Evolutionary conservation across 1,140 invertebrate species (phyloP), one percentile per base, ranked within the genome.

Genomic region (Brachionus sp.): DNA sequence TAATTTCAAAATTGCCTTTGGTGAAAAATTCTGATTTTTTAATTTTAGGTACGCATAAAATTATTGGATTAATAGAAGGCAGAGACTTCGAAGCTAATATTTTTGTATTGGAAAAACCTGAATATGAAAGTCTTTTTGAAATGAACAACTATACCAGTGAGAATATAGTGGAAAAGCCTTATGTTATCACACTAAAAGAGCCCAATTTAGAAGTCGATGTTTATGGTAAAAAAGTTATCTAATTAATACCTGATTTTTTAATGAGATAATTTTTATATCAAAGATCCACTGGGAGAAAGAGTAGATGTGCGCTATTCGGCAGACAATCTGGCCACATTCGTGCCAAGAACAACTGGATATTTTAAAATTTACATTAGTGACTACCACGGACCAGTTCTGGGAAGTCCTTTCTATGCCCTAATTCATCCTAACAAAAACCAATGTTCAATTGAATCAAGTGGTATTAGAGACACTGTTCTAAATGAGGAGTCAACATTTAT

Each of bases 291-390:
- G 19, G 70, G 70, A 0, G 70, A 75, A 46, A 44, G 70, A 46
- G 70, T 75, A 13, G 70, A 75, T 75, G 70, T 75, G 12, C 37
- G 70, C 7, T 75, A 75, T n/a, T 46, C 70, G 39, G 70, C 9
- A 7, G 70, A 75, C 25, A 75, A 75, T 46, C 44, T 75, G 42
- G 70, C 70, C 19, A 75, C 39, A 2, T 75, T 75, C 23, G 44
- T 75, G 25, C 70, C 70, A 25, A 44, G 70, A 75, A 46, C 42
- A 75, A 46, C 39, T 9, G 70, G 70, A 2, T 75, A 50, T 46
- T 75, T 75, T 35, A 75, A 75, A 46, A 33, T 75, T 25, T 75
- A 29, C 25, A 75, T 75, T n/a, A 75, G 70, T 50, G 70, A 75
- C 25, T 75, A 75, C 44, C 70, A 75, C 33, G 70, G 70, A 10